phyloP scores from a whole-genome alignment of 2,888 invertebrate species.

The Adelognathus sp. region DNA sequence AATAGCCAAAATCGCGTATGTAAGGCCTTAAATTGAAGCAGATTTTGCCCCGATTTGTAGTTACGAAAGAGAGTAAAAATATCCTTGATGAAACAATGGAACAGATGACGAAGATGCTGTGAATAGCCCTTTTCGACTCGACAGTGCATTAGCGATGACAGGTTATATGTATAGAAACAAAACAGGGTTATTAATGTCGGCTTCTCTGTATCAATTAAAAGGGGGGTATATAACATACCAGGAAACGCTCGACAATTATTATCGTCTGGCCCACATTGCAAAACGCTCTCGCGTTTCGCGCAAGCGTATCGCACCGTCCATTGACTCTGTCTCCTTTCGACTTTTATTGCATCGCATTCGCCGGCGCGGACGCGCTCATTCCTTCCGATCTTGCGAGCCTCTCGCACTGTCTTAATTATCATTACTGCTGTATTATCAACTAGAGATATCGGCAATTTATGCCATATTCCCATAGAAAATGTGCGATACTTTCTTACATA shows the following conservation, averaged over 20 bases:
- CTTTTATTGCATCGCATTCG: slow-evolving; percentile 38
- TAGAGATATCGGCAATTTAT: not conserved
- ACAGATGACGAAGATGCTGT: not conserved
- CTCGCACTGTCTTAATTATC: not conserved
- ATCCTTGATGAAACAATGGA: not conserved
- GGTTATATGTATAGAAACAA: slow-evolving; percentile 44
- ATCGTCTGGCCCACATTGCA: slow-evolving; percentile 76
- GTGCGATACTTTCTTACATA: not conserved
- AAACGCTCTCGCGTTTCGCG: slow-evolving; percentile 45
- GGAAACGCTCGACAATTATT: slow-evolving; percentile 77
- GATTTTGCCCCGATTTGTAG: not conserved
- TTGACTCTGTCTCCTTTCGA: slow-evolving; percentile 62
- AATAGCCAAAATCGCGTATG: no score
- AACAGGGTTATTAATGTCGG: slow-evolving; percentile 67
- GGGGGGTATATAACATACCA: slow-evolving; percentile 72
- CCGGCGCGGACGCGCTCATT: slow-evolving; percentile 8
- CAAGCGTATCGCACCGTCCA: slow-evolving; percentile 37
- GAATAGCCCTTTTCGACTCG: slow-evolving; percentile 24
- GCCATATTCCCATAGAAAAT: not conserved
- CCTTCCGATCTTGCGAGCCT: not conserved
- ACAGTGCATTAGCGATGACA: slow-evolving; percentile 14
- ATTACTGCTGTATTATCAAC: not conserved
- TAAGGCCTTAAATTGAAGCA: no score
- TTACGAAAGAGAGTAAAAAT: not conserved
- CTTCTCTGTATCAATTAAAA: slow-evolving; percentile 74